Conservation (phyloP, 2,797 vertebrate species). For the Silurus lanzhouensis region DNA sequence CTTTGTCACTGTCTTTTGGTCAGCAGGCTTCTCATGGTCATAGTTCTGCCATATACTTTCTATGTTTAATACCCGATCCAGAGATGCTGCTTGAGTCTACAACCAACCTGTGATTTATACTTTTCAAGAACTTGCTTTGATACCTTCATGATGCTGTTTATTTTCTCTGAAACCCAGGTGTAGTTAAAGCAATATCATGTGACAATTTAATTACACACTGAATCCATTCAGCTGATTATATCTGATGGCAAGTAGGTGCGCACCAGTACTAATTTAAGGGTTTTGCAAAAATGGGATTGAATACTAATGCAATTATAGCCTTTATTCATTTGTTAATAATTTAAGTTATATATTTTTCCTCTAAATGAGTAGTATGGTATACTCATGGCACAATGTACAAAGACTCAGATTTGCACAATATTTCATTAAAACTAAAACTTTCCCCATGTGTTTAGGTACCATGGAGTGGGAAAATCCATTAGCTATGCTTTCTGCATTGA, state of each 20-base stretch:
- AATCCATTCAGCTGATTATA: background rate
- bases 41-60: background rate
- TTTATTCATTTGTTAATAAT: background rate
- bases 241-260: background rate
- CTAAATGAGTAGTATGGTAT: background rate
- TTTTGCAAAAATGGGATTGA: background rate
- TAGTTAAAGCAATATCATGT: background rate
- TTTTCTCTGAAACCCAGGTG: background rate
- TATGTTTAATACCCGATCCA: background rate
- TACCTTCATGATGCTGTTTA: background rate
- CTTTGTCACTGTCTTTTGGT: background rate
- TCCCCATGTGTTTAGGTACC: constrained; percentile 71
- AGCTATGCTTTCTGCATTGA: constrained; percentile 70
- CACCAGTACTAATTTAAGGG: background rate
- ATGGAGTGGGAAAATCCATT: constrained; percentile 71
- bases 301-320: background rate
- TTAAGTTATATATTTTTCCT: too few species aligned
- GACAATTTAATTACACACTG: background rate
- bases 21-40: background rate
- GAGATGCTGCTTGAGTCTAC: background rate
- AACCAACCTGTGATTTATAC: background rate
- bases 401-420: constrained; percentile 20
- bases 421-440: constrained; percentile 36
- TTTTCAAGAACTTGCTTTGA: background rate
- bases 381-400: background rate